Base-by-base conservation (phyloP, 2,888 invertebrate genomes). In the Campoletis raptor region DNA sequence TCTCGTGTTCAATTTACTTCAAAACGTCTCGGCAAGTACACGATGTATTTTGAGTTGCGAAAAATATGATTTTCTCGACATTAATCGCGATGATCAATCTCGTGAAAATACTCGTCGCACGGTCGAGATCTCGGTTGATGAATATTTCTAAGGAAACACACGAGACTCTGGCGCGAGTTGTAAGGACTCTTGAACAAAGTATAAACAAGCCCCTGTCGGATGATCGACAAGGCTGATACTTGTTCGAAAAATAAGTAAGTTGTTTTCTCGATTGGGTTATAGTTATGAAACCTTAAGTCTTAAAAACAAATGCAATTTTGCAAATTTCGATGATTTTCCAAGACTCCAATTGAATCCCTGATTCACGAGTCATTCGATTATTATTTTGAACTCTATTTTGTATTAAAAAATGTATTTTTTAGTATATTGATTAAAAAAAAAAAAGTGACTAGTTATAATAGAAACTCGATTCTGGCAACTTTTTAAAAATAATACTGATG, bases 141-240 rank as follows among this genome's bases (percentile, higher is more conserved):
- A 52, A 82, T 85, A 64, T 85, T 85, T 80, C 21, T n/a, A 40
- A 30, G 8, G 37, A 85, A 85, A 85, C 72, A 85, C 79, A 61
- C 74, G 82, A 83, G 79, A 83, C 79, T 76, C 85, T 10, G 30
- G 78, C 18, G 85, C 70, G 78, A 24, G 24, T 15, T 12, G 0
- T 7, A 4, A 57, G n/a, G 21, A 42, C n/a, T 45, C 30, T 30
- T 5, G 36, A 54, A 80, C 15, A 37, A 69, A 72, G 67, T 45
- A 67, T 45, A 61, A 72, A 76, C 80, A 66, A 24, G n/a, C 2
- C 30, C 83, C 18, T 69, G 66, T 80, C 80, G 83, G 7, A 1
- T 48, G 18, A 64, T 40, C 85, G 82, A 82, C 69, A 69, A 64
- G 79, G 54, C 66, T 45, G 77, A 83, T 69, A 73, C 40, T 66